Percentiles rank a stretch among this genome's conserved stretches.
These are phyloP conservation scores for Akabosia matsudoensis DNA, from an alignment of 1,140 invertebrate genomes.

Conservation along the genomic window DNA sequence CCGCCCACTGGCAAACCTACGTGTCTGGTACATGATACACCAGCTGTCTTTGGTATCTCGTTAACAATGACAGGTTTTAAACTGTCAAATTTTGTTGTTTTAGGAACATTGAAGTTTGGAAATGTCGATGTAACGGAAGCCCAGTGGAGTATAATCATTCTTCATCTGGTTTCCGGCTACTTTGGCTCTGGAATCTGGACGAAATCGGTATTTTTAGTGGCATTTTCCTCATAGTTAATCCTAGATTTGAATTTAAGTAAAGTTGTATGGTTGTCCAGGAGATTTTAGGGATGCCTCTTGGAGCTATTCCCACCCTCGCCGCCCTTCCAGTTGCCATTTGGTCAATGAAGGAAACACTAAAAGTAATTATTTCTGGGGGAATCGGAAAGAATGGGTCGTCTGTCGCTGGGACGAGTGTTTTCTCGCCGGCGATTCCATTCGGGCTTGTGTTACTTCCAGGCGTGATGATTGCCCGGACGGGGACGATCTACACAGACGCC, in stretches of 20 bases:
- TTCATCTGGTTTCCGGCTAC: slow-evolving; percentile 80
- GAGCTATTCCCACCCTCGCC: slow-evolving; percentile 34
- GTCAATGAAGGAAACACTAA: slow-evolving; percentile 50
- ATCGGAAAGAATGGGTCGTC: slow-evolving; percentile 91
- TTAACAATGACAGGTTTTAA: no score
- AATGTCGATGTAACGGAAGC: slow-evolving; percentile 97
- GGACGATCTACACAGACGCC: no score
- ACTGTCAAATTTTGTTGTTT: slow-evolving; percentile 33
- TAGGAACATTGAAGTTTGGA: slow-evolving; percentile 84
- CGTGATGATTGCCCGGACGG: no score
- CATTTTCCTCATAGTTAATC: no score
- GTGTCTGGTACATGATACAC: no score
- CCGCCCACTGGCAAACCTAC: slow-evolving; percentile 99
- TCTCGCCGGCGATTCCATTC: no score
- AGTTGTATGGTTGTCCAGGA: slow-evolving; percentile 32
- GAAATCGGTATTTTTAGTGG: slow-evolving; percentile 68
- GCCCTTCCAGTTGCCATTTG: slow-evolving; percentile 34
- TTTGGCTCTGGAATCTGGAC: slow-evolving; percentile 85
- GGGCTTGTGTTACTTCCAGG: no score
- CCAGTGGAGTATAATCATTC: slow-evolving; percentile 86
- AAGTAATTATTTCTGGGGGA: slow-evolving; percentile 66
- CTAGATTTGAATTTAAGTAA: no score
- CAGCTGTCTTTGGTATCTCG: no score
- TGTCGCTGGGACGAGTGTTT: no score
- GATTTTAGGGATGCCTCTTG: slow-evolving; percentile 33